phyloP scores from a whole-genome alignment of 2,113 vertebrate species.

The Castor canadensis region DNA sequence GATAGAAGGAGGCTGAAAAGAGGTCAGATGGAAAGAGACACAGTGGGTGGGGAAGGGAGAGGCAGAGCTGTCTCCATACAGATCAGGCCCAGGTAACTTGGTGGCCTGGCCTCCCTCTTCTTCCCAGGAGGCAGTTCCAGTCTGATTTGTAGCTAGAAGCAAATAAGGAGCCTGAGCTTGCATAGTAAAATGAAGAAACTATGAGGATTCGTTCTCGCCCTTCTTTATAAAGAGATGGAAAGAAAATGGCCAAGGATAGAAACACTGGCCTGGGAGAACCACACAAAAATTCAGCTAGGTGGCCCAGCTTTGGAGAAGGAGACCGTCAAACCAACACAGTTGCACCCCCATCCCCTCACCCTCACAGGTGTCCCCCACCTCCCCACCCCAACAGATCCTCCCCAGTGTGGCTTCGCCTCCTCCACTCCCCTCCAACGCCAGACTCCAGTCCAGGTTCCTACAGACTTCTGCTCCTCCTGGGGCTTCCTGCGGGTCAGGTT shows the following conservation, averaged over 20 bases:
- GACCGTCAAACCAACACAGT: neutral
- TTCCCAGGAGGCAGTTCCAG: neutral
- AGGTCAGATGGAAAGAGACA: neutral
- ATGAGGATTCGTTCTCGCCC: neutral
- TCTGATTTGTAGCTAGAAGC: neutral
- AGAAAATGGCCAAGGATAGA: neutral
- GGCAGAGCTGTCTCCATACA: neutral
- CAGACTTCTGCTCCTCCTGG: neutral
- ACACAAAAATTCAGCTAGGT: neutral
- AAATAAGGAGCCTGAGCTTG: neutral
- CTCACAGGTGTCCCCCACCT: rapidly evolving
- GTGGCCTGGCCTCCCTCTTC: neutral
- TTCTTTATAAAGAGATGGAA: neutral
- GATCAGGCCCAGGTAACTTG: neutral
- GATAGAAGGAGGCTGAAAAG: neutral
- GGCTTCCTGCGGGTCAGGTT: neutral
- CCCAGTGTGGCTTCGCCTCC: neutral
- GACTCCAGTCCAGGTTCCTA: neutral
- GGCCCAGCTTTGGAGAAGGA: neutral
- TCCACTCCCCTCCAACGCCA: neutral
- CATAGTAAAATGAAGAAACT: neutral
- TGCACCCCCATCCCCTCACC: rapidly evolving
- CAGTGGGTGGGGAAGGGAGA: rapidly evolving
- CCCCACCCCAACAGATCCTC: neutral
- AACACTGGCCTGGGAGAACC: neutral